Base-by-base conservation (phyloP, 1,140 invertebrate genomes). In the Drosophila baimaii region DNA sequence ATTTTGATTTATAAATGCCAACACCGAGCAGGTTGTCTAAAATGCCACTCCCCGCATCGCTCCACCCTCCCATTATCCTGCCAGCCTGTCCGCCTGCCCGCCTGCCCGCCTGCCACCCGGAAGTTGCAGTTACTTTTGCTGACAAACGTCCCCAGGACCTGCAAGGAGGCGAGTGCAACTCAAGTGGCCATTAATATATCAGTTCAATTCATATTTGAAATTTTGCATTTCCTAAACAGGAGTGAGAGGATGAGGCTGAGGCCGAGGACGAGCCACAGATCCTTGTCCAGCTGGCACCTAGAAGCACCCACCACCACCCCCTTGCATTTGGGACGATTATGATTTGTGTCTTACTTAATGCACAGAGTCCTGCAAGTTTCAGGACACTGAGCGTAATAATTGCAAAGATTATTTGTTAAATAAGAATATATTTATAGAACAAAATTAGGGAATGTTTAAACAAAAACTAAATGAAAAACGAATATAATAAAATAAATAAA, bases 261-360 rank as follows among this genome's bases (percentile, higher is more conserved):
- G 7, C 43, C 46, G 61, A 69, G 46, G 35, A n/a, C 31, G 55
- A 62, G 51, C 27, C 64, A 68, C 33, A 59, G 73, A 77, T 81
- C 63, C 74, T 63, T 68, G 47, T 66, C 61, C 35, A 63, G 41
- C 58, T 62, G 55, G 49, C 54, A 54, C 69, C 25, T 54, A 29
- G 39, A 37, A 56, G 35, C 17, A 37, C 1, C 27, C 31, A 25
- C 31, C 29, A 49, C 5, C 13, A 10, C 12, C 27, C 25, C 6
- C 29, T 23, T 27, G 81, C 70, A 82, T 72, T 52, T 8, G 29
- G 29, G 3, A 81, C 88, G 88, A 90, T 90, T 90, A 90, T 90
- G 86, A 90, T 90, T 90, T 90, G 86, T 90, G 86, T 90, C 86
- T 90, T 90, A 90, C 86, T 90, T 90, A 90, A 90, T 90, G 88